Evolutionary conservation across 2,888 invertebrate species (phyloP), one percentile per base, ranked within the genome.

Genomic region (Acholoe squamosa): DNA sequence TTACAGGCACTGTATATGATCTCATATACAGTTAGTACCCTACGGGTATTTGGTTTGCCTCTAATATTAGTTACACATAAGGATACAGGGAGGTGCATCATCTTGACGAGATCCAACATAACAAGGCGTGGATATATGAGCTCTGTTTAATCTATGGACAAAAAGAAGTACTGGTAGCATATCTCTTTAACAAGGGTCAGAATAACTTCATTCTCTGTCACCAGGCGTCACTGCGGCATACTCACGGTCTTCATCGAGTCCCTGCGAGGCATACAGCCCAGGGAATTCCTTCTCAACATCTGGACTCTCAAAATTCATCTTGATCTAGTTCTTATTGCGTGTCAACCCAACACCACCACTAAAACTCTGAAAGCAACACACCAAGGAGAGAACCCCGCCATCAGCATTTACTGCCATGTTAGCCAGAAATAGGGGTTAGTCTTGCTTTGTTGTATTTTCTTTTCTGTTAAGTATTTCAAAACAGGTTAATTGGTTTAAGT

Each of bases 301-400:
- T 67, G 92, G 91, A 86, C 92, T 91, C 71, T 92, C 92, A 91
- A 92, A 92, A 80, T 86, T 91, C 91, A 92, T 92, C 86, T 86
- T 86, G 86, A 86, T 25, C 14, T 86, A 86, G 28, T 14, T 12
- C 33, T 77, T 52, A 86, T 34, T 51, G 77, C 43, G 43, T 25
- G n/a, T 84, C n/a, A 84, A 84, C 84, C 84, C 84, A 84, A 84
- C 84, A 84, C 86, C 86, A 86, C 86, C 86, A 86, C 54, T 86
- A 86, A 54, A 52, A 86, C 25, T 54, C 86, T 86, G 86, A 86
- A 86, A 86, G 86, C 86, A 86, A 86, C 86, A 86, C 86, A 86
- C 86, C 86, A 54, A 33, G 80, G 34, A 80, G 34, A 80, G 25
- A 71, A 5, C 71, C 71, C 71, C 77, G 34, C 80, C 43, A 43